Evolutionary conservation across 2,113 vertebrate species (phyloP).

Genomic region (Cyanoramphus novaezelandiae): DNA sequence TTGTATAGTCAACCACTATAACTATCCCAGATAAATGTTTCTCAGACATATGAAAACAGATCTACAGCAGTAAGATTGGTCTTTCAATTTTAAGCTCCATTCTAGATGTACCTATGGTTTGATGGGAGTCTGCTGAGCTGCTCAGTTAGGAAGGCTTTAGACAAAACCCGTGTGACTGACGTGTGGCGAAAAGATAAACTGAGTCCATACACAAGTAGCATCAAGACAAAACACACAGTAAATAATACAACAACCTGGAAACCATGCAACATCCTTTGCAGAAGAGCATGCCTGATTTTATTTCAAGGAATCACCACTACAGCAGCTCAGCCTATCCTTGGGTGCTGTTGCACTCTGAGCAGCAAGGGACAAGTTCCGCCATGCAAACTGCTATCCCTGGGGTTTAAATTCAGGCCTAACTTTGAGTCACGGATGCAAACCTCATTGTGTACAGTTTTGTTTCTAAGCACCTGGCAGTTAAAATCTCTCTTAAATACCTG

Average conservation of each 20-base stretch:
- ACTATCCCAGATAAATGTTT: not conserved
- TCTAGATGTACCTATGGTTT: not conserved
- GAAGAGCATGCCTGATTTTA: not conserved
- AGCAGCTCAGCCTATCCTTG: not conserved
- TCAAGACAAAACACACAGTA: not conserved
- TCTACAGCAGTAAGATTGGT: not conserved
- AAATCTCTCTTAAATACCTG: not conserved
- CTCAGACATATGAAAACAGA: not conserved
- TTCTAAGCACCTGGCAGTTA: not conserved
- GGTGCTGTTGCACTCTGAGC: not conserved
- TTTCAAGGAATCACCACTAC: not conserved
- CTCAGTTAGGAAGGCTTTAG: not conserved
- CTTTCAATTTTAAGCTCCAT: not conserved
- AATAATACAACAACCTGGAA: not conserved
- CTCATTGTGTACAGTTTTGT: not conserved
- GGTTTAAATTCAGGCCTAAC: not conserved
- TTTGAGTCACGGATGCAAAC: not conserved
- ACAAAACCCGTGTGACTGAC: not conserved
- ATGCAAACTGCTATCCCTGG: fast-evolving
- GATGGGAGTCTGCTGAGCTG: not conserved
- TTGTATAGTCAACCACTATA: not conserved
- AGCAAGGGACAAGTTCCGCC: fast-evolving
- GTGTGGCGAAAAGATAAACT: not conserved
- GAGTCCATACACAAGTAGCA: not conserved
- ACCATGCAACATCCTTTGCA: not conserved